These are phyloP conservation scores for Danaus melanippus DNA, from an alignment of 1,140 invertebrate species.

Conservation along the genomic window DNA sequence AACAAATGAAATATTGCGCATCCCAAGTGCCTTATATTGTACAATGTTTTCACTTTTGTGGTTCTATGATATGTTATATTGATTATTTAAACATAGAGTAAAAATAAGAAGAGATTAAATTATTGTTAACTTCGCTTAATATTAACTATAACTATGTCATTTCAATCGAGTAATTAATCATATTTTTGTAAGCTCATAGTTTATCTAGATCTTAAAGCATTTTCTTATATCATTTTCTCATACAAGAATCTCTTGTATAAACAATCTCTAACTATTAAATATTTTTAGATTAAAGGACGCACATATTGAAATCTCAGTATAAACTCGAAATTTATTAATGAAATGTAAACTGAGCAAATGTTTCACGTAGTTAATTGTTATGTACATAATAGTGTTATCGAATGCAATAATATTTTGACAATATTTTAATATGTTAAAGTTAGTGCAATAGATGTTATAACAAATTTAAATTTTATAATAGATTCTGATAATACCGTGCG, in stretches of 20 bases:
- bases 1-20: constrained; percentile 56
- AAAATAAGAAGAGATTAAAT: constrained; percentile 70
- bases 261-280: constrained; percentile 7
- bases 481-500: constrained; percentile 38
- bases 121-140: constrained; percentile 70
- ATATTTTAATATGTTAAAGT: constrained; percentile 33
- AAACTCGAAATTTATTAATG: constrained; percentile 6
- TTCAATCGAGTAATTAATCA: constrained; percentile 33
- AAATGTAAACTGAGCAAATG: constrained; percentile 24
- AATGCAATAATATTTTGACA: constrained; percentile 57
- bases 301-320: too few relatives aligned
- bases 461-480: constrained; percentile 59
- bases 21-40: constrained; percentile 65
- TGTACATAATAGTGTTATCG: constrained; percentile 40
- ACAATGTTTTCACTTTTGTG: constrained; percentile 59
- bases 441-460: constrained; percentile 68
- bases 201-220: constrained; percentile 24
- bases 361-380: constrained; percentile 32
- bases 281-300: too few relatives aligned
- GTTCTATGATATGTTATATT: constrained; percentile 66
- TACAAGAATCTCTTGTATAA: constrained; percentile 42
- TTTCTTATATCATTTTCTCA: constrained; percentile 43
- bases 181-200: constrained; percentile 37
- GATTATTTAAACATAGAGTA: constrained; percentile 51
- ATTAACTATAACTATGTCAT: constrained; percentile 47